Percentiles rank a stretch among this genome's conserved stretches.
Evolutionary conservation across 2,888 invertebrate genomes (phyloP).

Genomic region (Lithophane leautieri): DNA sequence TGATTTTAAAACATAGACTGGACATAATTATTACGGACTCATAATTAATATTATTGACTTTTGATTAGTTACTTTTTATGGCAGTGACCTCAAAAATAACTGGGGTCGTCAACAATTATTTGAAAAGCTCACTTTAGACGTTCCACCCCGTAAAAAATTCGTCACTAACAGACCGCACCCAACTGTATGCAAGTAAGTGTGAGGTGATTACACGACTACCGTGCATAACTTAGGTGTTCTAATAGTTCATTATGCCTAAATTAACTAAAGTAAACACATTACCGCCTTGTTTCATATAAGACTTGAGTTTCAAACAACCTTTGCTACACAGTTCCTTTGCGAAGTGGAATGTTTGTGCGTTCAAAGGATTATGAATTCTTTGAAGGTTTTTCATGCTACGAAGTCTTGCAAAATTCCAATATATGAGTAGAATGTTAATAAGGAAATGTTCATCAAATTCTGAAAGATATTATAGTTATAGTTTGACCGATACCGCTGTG

Average conservation of each 20-base stretch:
- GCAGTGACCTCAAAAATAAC: neutral
- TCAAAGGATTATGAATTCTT: conserved; percentile 14
- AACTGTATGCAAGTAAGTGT: conserved; percentile 41
- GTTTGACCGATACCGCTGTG: too few species aligned
- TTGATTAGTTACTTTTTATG: neutral
- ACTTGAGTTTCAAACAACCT: conserved; percentile 39
- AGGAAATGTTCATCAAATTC: neutral
- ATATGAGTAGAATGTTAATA: neutral
- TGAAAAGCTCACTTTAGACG: too few species aligned
- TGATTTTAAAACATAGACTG: neutral
- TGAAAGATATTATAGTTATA: neutral
- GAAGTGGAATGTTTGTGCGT: conserved; percentile 23
- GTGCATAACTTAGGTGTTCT: conserved; percentile 51
- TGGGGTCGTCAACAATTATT: too few species aligned
- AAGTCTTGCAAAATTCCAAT: conserved; percentile 4
- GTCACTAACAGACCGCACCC: conserved; percentile 14
- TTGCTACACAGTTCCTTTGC: conserved; percentile 14
- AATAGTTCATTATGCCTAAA: conserved; percentile 58
- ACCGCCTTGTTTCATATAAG: conserved; percentile 22
- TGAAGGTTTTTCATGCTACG: neutral
- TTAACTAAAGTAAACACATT: conserved; percentile 27
- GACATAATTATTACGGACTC: neutral
- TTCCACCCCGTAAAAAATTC: conserved; percentile 11
- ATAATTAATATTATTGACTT: neutral
- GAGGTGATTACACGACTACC: conserved; percentile 48